A percentile compares a stretch with the other conserved stretches of the same genome.
These are phyloP conservation scores for Anolis carolinensis DNA, from an alignment of 2,113 vertebrate genomes.

Conservation along the genomic window DNA sequence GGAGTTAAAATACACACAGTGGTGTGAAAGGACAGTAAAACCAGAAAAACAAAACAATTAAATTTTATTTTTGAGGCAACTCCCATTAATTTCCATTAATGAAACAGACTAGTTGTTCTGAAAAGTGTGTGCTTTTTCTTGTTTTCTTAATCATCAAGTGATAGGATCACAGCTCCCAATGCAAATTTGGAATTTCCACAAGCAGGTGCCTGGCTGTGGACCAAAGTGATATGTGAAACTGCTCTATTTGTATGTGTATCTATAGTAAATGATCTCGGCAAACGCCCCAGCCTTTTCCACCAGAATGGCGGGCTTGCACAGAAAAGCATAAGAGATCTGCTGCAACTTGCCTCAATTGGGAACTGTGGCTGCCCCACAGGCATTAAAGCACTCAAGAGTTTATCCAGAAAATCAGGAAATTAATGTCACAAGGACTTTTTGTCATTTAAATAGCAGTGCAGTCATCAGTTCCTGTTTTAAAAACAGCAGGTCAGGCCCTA, in stretches of 20 bases:
- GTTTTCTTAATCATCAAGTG: constrained; percentile 1
- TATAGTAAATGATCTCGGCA: constrained; percentile 27
- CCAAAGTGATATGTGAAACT: constrained; percentile 32
- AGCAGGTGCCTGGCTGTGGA: constrained; percentile 29
- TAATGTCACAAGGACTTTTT: not conserved
- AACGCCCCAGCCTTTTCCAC: not conserved
- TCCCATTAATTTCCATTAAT: not conserved
- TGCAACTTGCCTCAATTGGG: constrained; percentile 1
- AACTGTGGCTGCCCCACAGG: not conserved
- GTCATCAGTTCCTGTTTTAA: not conserved
- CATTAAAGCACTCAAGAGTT: not conserved
- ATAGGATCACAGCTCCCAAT: constrained; percentile 24
- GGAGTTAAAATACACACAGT: not conserved
- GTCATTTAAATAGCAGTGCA: not conserved
- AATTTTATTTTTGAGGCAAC: not conserved
- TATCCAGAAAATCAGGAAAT: constrained; percentile 19
- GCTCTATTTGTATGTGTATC: constrained; percentile 24
- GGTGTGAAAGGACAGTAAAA: not conserved
- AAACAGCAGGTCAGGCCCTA: not conserved
- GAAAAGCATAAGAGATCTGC: not conserved
- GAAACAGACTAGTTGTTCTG: constrained; percentile 4
- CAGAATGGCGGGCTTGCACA: not conserved
- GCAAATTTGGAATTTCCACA: constrained; percentile 30
- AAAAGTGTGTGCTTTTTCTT: not conserved
- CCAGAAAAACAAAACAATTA: not conserved